Evolutionary conservation across 1,140 invertebrate species (phyloP), one percentile per base, ranked within the genome.

Genomic region (Heliconius himera): DNA sequence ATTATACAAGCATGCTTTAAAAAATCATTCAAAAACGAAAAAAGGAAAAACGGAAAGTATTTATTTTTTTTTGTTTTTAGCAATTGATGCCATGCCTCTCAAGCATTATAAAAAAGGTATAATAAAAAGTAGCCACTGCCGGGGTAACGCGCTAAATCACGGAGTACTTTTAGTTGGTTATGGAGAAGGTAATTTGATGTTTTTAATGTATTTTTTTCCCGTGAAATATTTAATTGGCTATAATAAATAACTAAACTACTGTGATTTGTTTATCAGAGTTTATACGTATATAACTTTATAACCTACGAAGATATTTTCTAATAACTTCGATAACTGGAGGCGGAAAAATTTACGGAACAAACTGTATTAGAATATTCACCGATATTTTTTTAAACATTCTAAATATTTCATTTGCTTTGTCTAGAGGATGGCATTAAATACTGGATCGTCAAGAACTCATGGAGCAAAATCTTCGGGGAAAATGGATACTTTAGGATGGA

Each of bases 381-480:
- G 49, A 20, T 11, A 56, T 56, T 56, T 22, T 56, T 22, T 9
- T 22, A 9, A n/a, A 36, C 26, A 33, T 29, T 20, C 18, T 70
- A 20, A 8, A 38, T 38, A 26, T 41, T 20, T 38, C 1, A 36
- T 72, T 72, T 72, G 18, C 9, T 49, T 70, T 74, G 46, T 78
- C 22, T 38, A 77, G 78, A 73, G 18, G 46, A 60, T 16, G 73
- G 71, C 11, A 60, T 2, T 16, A n/a, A 60, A 13, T 80, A 54
- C 38, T 80, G 78, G 81, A 26, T 78, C 8, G 76, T 80, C 1
- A 82, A 82, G 54, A 82, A 82, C 41, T 82, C 80, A 8, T 81
- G 80, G 81, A 46, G 78, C 1, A 8, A 49, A 6, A 11, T 36
- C 4, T 74, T 49, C 29, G 76, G 78, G 13, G 81, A 80, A 29